These are phyloP conservation scores for Stenoptilia bipunctidactyla DNA, from an alignment of 2,888 invertebrate species.

Conservation along the genomic window DNA sequence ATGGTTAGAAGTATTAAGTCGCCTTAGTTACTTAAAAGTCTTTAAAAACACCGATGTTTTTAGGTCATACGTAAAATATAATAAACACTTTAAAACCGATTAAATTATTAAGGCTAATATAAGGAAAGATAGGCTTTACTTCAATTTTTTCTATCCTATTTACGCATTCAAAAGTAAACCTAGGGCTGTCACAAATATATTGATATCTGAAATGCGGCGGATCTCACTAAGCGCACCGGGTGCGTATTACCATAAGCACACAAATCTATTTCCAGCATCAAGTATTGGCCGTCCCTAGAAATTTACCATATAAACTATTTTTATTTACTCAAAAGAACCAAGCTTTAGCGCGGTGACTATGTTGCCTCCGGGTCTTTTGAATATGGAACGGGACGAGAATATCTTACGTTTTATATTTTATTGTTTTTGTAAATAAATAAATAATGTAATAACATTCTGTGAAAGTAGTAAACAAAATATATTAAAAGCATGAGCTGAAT, in stretches of 20 bases:
- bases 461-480: no score
- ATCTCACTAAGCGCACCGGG: slow-evolving; percentile 12
- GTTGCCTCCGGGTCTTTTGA: slow-evolving; percentile 16
- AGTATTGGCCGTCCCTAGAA: slow-evolving; percentile 60
- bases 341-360: slow-evolving; percentile 36
- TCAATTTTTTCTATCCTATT: no score
- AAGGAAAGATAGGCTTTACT: no score
- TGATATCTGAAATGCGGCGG: slow-evolving; percentile 29
- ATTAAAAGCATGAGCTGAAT: no score
- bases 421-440: neutral
- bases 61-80: no score
- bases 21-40: no score
- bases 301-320: slow-evolving; percentile 54
- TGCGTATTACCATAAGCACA: slow-evolving; percentile 50
- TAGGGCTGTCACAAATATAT: slow-evolving; percentile 13
- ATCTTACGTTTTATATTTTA: slow-evolving; percentile 29
- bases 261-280: slow-evolving; percentile 44
- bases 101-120: no score
- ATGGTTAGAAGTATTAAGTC: no score
- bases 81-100: no score
- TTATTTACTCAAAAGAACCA: slow-evolving; percentile 45
- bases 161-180: neutral
- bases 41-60: no score
- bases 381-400: slow-evolving; percentile 35
- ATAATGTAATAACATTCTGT: slow-evolving; percentile 2